A percentile compares a stretch with the other conserved stretches of the same genome.
phyloP scores from a whole-genome alignment of 2,888 invertebrate genomes.

The Dicyrtomina minuta region DNA sequence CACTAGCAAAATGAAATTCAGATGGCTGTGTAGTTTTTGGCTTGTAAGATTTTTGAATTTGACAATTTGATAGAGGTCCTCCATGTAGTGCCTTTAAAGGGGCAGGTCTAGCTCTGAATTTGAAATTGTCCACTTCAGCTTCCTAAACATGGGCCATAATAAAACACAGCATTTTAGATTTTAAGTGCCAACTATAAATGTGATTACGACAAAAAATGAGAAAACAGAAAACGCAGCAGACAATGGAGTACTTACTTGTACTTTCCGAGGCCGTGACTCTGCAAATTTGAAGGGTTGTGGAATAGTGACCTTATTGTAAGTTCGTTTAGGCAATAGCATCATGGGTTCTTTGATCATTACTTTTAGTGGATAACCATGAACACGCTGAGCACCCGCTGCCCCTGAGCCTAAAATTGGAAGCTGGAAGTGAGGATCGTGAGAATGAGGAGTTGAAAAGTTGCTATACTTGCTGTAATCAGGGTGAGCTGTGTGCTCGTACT shows the following conservation, averaged over 20 bases:
- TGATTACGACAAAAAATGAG: too few relatives aligned
- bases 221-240: neutral
- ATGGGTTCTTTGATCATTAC: neutral
- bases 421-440: too few relatives aligned
- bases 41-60: constrained; percentile 25
- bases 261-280: constrained; percentile 54
- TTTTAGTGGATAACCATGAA: neutral
- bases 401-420: neutral
- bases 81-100: constrained; percentile 42
- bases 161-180: too few relatives aligned
- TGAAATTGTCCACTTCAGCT: constrained; percentile 42
- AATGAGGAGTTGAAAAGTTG: neutral
- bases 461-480: too few relatives aligned
- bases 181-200: neutral
- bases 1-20: constrained; percentile 50
- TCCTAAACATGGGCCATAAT: constrained; percentile 10
- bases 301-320: constrained; percentile 62
- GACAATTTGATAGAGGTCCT: neutral
- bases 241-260: neutral
- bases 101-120: constrained; percentile 49
- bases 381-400: neutral
- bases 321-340: neutral
- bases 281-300: constrained; percentile 69
- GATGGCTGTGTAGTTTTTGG: constrained; percentile 43
- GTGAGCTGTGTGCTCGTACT: too few relatives aligned